Base-by-base conservation (phyloP, 1,140 invertebrate genomes). In the Tyrophagus putrescentiae region DNA sequence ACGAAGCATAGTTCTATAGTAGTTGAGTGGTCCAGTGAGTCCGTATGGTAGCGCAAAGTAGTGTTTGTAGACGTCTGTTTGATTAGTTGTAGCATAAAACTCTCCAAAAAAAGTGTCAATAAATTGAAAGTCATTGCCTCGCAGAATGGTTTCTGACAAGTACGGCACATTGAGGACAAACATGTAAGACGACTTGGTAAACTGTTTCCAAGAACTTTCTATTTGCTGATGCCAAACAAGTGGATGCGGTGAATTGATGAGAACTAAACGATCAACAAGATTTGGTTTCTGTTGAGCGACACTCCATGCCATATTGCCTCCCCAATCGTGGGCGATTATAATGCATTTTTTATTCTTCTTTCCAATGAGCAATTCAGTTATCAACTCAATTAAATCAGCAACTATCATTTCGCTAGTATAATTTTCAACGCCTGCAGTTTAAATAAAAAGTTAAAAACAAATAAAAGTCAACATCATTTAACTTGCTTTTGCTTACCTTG, bases 41-140 rank as follows among this genome's bases (percentile, higher is more conserved):
- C 84, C 82, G 68, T 80, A 73, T 70, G 75, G 77, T 62, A 80
- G 72, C 25, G 78, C 80, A 69, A 86, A 85, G 9, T 77, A 73
- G 70, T 87, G 85, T 72, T 85, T 87, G 68, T 82, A 85, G 2
- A 82, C 82, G 65, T 84, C 81, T 16, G 85, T 68, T 65, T 82
- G 81, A 60, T 79, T 75, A 5, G 70, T 67, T n/a, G 73, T 74
- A 3, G 76, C 66, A 3, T 52, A 16, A 29, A 69, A 65, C 70
- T 66, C 60, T 70, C 68, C 63, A 78, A 82, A 71, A 73, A 80
- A 60, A 3, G 77, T 70, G 42, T 79, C 77, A 21, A 87, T 78
- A 31, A 81, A 73, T 27, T 73, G 74, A 21, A 82, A 72, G 68
- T 87, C 82, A 65, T 81, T 75, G 57, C 77, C 76, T 39, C 79